Conservation (phyloP, 2,113 vertebrate species). For the Albula goreensis region DNA sequence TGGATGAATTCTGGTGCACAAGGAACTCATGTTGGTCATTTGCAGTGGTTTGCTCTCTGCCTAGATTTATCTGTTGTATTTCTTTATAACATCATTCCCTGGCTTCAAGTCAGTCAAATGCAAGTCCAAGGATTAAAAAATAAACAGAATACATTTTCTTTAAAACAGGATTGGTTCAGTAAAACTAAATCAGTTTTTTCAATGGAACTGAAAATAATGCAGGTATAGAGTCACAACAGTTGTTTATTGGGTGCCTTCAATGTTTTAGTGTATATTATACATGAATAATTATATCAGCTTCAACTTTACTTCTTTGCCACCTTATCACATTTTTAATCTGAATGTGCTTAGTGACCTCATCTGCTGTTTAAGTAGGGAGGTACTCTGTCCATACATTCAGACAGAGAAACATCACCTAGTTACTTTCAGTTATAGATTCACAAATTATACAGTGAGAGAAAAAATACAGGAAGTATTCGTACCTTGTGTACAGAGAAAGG, state of each 20-base stretch:
- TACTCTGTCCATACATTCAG: no score
- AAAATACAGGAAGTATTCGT: no score
- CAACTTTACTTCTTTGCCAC: background rate
- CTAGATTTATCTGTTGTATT: background rate
- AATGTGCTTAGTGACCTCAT: background rate
- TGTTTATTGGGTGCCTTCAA: background rate
- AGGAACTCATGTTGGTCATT: background rate
- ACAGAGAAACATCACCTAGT: no score
- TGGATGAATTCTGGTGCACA: background rate
- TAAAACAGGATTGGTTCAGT: background rate
- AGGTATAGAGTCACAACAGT: background rate
- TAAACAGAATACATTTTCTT: background rate
- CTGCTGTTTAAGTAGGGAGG: no score
- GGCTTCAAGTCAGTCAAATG: background rate
- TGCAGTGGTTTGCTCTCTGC: background rate
- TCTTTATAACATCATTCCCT: slow-evolving; percentile 20
- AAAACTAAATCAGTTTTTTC: background rate
- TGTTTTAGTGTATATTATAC: background rate
- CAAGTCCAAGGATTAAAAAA: background rate
- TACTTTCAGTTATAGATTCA: no score
- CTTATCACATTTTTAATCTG: background rate
- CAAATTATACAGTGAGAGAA: no score
- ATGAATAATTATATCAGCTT: background rate
- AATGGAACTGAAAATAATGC: no score
- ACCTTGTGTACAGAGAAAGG: no score